Evolutionary conservation across 2,888 invertebrate species (phyloP).

Genomic region (Bembecia ichneumoniformis): DNA sequence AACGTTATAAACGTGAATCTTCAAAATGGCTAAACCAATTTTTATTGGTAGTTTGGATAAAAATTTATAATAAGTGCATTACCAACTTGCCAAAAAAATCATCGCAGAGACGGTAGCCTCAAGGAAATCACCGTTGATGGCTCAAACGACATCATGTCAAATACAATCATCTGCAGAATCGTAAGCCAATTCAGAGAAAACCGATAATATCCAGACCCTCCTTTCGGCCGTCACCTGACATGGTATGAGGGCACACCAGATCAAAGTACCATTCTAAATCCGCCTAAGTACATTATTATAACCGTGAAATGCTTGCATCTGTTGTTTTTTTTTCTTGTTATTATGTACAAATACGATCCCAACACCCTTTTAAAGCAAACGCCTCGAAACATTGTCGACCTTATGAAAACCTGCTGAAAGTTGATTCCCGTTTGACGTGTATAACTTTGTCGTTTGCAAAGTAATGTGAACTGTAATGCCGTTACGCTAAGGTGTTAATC

Average conservation of each 20-base stretch:
- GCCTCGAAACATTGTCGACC: no score
- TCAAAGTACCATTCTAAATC: constrained; percentile 64
- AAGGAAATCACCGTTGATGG: not conserved
- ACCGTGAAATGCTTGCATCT: constrained; percentile 70
- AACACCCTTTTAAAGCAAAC: constrained; percentile 25
- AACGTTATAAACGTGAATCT: no score
- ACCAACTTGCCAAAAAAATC: no score
- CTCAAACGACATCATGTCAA: not conserved
- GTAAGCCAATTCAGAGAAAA: constrained; percentile 36
- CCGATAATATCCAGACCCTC: constrained; percentile 22
- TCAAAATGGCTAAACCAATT: no score
- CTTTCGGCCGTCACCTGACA: not conserved
- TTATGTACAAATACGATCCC: constrained; percentile 66
- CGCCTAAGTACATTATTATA: constrained; percentile 67
- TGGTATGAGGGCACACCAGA: constrained; percentile 25
- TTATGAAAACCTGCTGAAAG: no score
- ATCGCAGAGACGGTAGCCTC: no score
- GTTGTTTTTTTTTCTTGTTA: constrained; percentile 68
- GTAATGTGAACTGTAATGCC: no score
- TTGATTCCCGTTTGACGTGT: no score
- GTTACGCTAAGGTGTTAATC: not conserved
- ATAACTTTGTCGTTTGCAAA: no score
- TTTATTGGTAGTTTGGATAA: no score
- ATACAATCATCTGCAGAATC: constrained; percentile 7
- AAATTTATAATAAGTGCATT: no score